These are phyloP conservation scores for Otis tarda DNA, from an alignment of 2,113 vertebrate genomes.

Conservation along the genomic window DNA sequence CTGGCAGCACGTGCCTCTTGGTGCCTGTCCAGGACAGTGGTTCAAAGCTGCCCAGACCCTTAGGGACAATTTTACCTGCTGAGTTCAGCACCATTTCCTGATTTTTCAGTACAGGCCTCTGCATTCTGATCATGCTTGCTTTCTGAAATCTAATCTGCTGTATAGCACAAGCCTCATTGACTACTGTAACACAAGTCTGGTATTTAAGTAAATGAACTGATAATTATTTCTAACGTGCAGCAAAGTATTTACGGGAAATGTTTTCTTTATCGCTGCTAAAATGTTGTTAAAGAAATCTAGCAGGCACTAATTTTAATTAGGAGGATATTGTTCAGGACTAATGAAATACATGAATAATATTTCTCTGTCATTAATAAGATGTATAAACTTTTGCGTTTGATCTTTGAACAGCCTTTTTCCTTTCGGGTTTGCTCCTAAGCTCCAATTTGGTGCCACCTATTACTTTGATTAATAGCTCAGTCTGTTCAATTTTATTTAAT, in stretches of 20 bases:
- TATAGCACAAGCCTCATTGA: slow-evolving; percentile 35
- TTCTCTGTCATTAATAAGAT: slow-evolving; percentile 18
- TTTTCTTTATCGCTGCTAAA: slow-evolving; percentile 14
- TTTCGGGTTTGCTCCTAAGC: slow-evolving; percentile 5
- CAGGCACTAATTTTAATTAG: slow-evolving; percentile 46
- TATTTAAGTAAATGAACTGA: slow-evolving; percentile 61
- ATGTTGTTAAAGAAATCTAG: slow-evolving; percentile 12
- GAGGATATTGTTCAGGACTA: slow-evolving; percentile 37
- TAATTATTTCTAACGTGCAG: slow-evolving; percentile 59
- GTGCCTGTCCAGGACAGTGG: not conserved
- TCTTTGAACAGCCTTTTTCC: not conserved
- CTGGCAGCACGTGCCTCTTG: not conserved
- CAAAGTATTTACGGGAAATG: slow-evolving; percentile 62
- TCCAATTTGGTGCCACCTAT: not conserved
- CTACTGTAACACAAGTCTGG: slow-evolving; percentile 4
- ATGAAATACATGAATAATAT: slow-evolving; percentile 46
- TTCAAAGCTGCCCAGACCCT: not conserved
- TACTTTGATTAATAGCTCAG: slow-evolving; percentile 47
- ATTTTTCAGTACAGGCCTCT: not conserved
- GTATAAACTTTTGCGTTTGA: slow-evolving; percentile 6
- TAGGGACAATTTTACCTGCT: not conserved
- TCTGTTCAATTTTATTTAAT: slow-evolving; percentile 47
- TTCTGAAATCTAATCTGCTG: slow-evolving; percentile 21
- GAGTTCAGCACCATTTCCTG: not conserved
- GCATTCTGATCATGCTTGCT: not conserved